Percentiles rank a stretch among this genome's conserved stretches.
phyloP scores from a whole-genome alignment of 2,888 invertebrate species.

The Digitonthophagus gazella region DNA sequence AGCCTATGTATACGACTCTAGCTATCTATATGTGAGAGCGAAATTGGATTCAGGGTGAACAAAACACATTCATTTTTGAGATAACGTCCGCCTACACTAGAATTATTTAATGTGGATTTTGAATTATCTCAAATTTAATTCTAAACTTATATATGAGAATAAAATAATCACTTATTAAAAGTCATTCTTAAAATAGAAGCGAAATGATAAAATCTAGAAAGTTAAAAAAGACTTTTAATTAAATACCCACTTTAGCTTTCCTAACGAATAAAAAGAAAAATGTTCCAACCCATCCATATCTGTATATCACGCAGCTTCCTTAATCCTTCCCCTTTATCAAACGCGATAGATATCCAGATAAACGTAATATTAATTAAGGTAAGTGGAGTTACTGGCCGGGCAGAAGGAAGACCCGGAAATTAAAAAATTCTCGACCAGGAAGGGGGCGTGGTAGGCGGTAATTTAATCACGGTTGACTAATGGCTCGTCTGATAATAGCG shows the following conservation, averaged over 20 bases:
- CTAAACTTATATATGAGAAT: not conserved
- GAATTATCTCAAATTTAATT: conserved; percentile 3
- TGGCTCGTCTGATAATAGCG: conserved; percentile 46
- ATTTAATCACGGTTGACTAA: conserved; percentile 48
- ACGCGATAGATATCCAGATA: not conserved
- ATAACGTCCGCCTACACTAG: conserved; percentile 4
- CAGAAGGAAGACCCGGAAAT: conserved; percentile 29
- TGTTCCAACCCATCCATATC: not conserved
- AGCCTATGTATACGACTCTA: not conserved
- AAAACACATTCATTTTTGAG: conserved; percentile 16
- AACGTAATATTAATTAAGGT: not conserved
- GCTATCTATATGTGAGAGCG: conserved; percentile 6
- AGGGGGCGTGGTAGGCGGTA: conserved; percentile 42
- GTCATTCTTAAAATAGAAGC: not conserved
- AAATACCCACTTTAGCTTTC: not conserved
- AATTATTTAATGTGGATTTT: conserved; percentile 10
- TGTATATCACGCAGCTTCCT: not conserved
- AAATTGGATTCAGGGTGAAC: not conserved
- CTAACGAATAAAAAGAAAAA: not conserved
- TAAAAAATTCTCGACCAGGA: conserved; percentile 46
- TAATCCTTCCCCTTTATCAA: not conserved
- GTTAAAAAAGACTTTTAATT: not conserved
- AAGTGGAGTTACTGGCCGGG: not conserved
- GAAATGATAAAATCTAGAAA: not conserved
- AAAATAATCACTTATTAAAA: no score